Conservation (phyloP, 2,888 invertebrate genomes). For the Girardia tigrina region DNA sequence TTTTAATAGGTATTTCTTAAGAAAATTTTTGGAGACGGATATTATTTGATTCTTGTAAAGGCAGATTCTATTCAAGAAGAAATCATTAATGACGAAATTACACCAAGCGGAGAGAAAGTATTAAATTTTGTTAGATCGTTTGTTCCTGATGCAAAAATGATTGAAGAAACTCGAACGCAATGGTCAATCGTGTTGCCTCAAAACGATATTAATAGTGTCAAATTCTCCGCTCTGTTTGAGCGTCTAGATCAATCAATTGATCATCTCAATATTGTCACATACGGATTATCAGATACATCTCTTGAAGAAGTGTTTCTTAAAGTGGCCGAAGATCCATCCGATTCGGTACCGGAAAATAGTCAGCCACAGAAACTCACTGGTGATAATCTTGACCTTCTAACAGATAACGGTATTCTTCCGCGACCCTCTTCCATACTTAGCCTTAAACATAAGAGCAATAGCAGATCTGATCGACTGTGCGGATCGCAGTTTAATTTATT, state of each 20-base stretch:
- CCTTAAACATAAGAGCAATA: too few species aligned
- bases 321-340: conserved; percentile 48
- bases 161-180: not conserved
- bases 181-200: not conserved
- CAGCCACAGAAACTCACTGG: not conserved
- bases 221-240: not conserved
- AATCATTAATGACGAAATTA: not conserved
- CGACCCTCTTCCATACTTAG: too few species aligned
- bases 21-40: conserved; percentile 24
- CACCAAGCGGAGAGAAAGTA: not conserved
- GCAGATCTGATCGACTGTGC: too few species aligned
- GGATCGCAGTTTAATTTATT: too few species aligned
- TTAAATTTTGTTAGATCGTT: not conserved
- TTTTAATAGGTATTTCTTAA: conserved; percentile 24
- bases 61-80: not conserved
- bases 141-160: not conserved
- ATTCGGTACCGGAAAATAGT: not conserved
- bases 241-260: not conserved
- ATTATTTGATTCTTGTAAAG: conserved; percentile 24
- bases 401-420: too few species aligned
- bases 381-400: not conserved
- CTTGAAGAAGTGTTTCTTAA: conserved; percentile 56
- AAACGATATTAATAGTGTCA: not conserved
- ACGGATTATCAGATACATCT: conserved; percentile 56
- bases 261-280: conserved; percentile 39